Conservation (phyloP, 92 coral and sea anemone species). For the Epizoanthus fatuus region DNA sequence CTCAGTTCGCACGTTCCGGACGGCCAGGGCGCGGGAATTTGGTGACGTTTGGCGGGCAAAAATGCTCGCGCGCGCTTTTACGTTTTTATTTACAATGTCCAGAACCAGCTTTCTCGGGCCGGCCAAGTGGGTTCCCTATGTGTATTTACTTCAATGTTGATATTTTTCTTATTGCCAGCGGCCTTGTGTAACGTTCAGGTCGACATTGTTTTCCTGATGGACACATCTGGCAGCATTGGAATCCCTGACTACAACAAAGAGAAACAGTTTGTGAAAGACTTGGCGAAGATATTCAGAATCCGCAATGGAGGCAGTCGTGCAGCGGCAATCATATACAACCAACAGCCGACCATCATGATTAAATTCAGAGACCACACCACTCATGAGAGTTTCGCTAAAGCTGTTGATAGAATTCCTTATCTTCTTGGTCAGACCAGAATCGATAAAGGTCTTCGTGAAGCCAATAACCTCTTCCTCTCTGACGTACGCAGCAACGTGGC, state of each 20-base stretch:
- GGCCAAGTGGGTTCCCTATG: not conserved
- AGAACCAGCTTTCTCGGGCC: too few relatives aligned
- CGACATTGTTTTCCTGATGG: slow-evolving; percentile 85
- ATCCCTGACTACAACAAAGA: slow-evolving; percentile 65
- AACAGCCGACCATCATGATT: slow-evolving; percentile 59
- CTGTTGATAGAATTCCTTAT: slow-evolving; percentile 72
- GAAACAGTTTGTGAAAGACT: slow-evolving; percentile 82
- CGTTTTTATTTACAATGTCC: too few relatives aligned
- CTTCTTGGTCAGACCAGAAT: slow-evolving; percentile 78
- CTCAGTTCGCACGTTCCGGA: too few relatives aligned
- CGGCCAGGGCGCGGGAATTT: too few relatives aligned
- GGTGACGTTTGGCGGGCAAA: too few relatives aligned
- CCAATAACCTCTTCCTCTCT: slow-evolving; percentile 25
- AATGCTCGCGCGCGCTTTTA: too few relatives aligned
- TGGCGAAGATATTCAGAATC: slow-evolving; percentile 78
- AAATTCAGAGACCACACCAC: slow-evolving; percentile 67
- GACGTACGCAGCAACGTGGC: slow-evolving; percentile 20
- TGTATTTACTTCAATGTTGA: not conserved
- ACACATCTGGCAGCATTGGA: slow-evolving; percentile 83
- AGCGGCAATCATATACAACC: slow-evolving; percentile 74
- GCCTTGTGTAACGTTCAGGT: slow-evolving; percentile 65
- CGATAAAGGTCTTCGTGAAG: slow-evolving; percentile 70
- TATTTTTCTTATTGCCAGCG: slow-evolving; percentile 37
- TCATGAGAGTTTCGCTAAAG: slow-evolving; percentile 66
- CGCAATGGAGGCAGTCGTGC: slow-evolving; percentile 73